phyloP scores from a whole-genome alignment of 2,797 vertebrate species.

The Fistularia commersonii region DNA sequence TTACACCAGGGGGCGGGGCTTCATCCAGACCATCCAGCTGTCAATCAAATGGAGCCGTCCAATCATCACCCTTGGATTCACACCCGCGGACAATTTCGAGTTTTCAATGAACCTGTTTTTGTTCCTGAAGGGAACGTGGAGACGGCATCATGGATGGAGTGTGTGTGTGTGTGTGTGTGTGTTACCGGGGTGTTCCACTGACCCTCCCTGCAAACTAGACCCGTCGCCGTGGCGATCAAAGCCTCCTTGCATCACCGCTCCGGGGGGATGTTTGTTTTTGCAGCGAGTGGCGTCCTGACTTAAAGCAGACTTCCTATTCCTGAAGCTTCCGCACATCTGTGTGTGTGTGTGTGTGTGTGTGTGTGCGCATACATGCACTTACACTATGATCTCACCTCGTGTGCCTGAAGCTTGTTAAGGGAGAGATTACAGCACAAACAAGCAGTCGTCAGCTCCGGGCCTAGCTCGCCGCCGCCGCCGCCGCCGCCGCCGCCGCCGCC shows the following conservation, averaged over 20 bases:
- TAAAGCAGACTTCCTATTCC: conserved; percentile 74
- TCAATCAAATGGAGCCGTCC: no score
- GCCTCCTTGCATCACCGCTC: conserved; percentile 58
- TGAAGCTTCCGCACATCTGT: conserved; percentile 57
- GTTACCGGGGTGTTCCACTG: conserved; percentile 67
- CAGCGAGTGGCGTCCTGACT: conserved; percentile 64
- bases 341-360: conserved; percentile 39
- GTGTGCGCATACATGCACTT: conserved; percentile 2
- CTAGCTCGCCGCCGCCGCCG: conserved; percentile 25
- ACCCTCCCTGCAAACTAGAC: conserved; percentile 68
- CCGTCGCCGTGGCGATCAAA: conserved; percentile 62
- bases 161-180: conserved; percentile 62
- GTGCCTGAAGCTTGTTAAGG: conserved; percentile 78
- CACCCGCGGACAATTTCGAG: no score
- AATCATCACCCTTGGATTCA: no score
- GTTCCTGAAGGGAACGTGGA: no score
- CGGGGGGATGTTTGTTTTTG: conserved; percentile 73
- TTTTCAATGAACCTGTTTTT: no score
- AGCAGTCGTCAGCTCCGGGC: conserved; percentile 54
- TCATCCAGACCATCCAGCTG: no score
- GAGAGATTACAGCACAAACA: conserved; percentile 69
- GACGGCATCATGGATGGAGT: conserved; percentile 61
- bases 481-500: no score
- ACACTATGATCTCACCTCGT: conserved; percentile 78
- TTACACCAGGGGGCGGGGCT: no score